Evolutionary conservation across 2,888 invertebrate genomes (phyloP), one percentile per base, ranked within the genome.

Genomic region (Colostygia pectinataria): DNA sequence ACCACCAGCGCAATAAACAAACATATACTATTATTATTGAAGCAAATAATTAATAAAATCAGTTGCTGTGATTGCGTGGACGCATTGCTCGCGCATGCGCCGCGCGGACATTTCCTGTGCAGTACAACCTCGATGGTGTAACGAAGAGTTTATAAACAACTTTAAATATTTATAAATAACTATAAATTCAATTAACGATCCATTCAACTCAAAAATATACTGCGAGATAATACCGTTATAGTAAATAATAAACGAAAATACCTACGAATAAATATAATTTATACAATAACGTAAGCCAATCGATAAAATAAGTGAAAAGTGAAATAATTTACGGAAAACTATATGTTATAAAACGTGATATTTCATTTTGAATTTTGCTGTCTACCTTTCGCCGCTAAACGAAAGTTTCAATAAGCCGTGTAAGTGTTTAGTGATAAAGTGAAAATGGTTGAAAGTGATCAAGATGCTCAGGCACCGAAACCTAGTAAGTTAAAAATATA

Each of bases 381-480:
- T 20, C 2, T 18, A 23, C 24, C 15, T 45, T 31, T 31, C 1
- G 18, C 4, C 15, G 15, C 27, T 39, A 47, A 13, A 42, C 4
- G 5, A 2, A 18, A 38, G 37, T 29, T 15, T 18, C 12, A 9
- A 43, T 18, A 18, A 18, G 4, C 2, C 2, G 55, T 52, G 53
- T 4, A 18, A 51, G 52, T 54, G 53, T 49, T 48, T 41, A 49
- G 62, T 63, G 62, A 43, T 49, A 52, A 59, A 66, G 67, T 56
- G 51, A 71, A 54, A 52, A 75, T 74, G 75, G 61, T 59, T 60
- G 68, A 69, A 2, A 63, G 57, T 59, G 62, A 56, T 24, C 58
- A 57, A 50, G 68, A 72, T 25, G 61, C 53, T 10, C 46, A 46
- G 38, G 68, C 56, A 27, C 59, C 57, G 0, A 76, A 75, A 40